These are phyloP conservation scores for Laspeyria flexula DNA, from an alignment of 2,888 invertebrate genomes.

Conservation along the genomic window DNA sequence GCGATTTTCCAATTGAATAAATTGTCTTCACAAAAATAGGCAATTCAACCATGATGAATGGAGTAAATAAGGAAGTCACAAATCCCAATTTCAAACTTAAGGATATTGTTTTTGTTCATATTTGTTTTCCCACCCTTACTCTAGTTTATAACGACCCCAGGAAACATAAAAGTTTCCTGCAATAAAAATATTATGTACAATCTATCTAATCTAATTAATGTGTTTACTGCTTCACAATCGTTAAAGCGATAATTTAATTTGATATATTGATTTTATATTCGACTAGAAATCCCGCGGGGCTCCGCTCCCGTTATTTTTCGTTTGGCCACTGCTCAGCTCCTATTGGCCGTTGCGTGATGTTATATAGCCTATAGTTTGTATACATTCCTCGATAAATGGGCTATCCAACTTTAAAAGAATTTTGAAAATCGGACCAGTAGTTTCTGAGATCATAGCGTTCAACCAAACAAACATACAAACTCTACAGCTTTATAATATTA, in stretches of 20 bases:
- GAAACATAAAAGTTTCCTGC: conserved; percentile 6
- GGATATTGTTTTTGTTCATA: conserved; percentile 1
- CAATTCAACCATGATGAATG: neutral
- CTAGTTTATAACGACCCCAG: conserved; percentile 4
- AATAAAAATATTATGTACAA: conserved; percentile 10
- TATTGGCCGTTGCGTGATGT: no score
- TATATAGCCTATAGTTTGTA: no score
- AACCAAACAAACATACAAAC: no score
- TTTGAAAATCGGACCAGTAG: no score
- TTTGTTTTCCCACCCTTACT: neutral
- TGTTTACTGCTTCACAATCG: conserved; percentile 1
- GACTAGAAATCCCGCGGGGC: no score
- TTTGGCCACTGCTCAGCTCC: no score
- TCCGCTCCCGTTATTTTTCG: no score
- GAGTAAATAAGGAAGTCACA: conserved; percentile 1
- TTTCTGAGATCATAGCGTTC: no score
- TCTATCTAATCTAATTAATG: conserved; percentile 6
- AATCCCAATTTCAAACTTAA: neutral
- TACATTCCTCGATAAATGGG: no score
- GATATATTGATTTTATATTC: neutral
- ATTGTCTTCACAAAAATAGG: neutral
- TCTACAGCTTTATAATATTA: no score
- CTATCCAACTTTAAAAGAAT: no score
- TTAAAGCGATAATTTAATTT: neutral
- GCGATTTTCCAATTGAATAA: neutral